Evolutionary conservation across 2,888 invertebrate genomes (phyloP), one percentile per base, ranked within the genome.

Genomic region (Euzophera pinguis): DNA sequence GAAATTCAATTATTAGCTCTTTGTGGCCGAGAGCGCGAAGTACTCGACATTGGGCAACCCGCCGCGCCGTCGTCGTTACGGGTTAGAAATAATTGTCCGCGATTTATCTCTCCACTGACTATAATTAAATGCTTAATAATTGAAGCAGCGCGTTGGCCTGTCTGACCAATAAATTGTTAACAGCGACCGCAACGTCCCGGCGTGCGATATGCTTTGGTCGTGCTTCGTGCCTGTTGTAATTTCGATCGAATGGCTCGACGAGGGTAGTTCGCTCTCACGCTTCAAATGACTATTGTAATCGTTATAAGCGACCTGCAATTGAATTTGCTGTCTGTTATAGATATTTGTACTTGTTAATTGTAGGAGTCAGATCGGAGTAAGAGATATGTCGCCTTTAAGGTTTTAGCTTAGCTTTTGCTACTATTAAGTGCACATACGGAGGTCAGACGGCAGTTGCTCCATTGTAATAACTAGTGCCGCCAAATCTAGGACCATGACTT

Each of bases 1-100:
- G 84, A 89, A 89, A 88, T 87, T 87, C 85, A 88, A 88, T 89
- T 89, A 86, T 84, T 82, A 78, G 69, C 68, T 74, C 67, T 71
- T 69, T 62, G 71, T 68, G 75, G 75, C 73, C 69, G 71, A 73
- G 60, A 71, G 69, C 73, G 75, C 75, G 69, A 78, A 83, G 80
- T 78, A 78, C 77, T 73, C 76, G 65, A 74, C 75, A 80, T 83
- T 82, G 79, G 73, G 77, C 80, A 82, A 84, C 75, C 73, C 67
- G 75, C 73, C 73, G 78, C 65, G 75, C 74, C 71, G 78, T 81
- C 71, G 78, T 81, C 77, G 80, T 80, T 81, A 77, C 72, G 67
- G 80, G 76, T 81, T 77, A 76, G 78, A 84, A 84, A 83, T 87
- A 85, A 87, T 83, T 83, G 80, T 68, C 67, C 53, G 75, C 80